Evolutionary conservation across 2,797 vertebrate genomes (phyloP), one percentile per base, ranked within the genome.

Genomic region (Platalea minor): DNA sequence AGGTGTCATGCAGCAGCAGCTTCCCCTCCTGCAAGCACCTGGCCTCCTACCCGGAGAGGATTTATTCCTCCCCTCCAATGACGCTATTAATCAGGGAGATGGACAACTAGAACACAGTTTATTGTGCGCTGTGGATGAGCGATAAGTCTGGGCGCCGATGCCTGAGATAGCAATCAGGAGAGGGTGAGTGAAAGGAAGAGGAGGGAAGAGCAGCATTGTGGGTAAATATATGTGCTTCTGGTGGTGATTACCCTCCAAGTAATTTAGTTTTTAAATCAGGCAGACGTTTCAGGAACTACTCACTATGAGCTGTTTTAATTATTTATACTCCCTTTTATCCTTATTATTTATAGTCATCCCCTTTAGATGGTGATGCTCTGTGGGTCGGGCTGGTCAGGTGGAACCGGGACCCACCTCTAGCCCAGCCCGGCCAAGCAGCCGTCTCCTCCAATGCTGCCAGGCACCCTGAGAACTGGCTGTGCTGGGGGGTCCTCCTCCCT

Each of bases 261-360:
- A 96, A 97, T 98, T 97, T 97, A 97, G 97, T 97, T 96, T 97
- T 97, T 97, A 96, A 97, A 97, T 95, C 92, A 95, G 94, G 97
- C 95, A 96, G 96, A 95, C 39, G 8, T 96, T 97, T 97, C 94
- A 46, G 95, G 97, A 96, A 88, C 91, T 87, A 77, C 94, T 97
- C 21, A 26, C 89, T 91, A 88, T 68, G 85, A 95, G 95, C 90
- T 28, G 84, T 89, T 97, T 97, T 96, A 96, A 97, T 97, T 95
- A 97, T 97, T 97, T 96, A 95, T 91, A 57, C 68, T 93, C 85
- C 86, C 91, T 89, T 96, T 93, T 88, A 93, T 96, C 95, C 94
- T 81, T 73, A 69, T 94, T 93, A 95, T 96, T 96, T 95, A 93
- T 89, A 91, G 88, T 35, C 19, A 11, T 72, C 43, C 67, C 94